Evolutionary conservation across 2,797 vertebrate genomes (phyloP).

Genomic region (Arnoldichthys spilopterus): DNA sequence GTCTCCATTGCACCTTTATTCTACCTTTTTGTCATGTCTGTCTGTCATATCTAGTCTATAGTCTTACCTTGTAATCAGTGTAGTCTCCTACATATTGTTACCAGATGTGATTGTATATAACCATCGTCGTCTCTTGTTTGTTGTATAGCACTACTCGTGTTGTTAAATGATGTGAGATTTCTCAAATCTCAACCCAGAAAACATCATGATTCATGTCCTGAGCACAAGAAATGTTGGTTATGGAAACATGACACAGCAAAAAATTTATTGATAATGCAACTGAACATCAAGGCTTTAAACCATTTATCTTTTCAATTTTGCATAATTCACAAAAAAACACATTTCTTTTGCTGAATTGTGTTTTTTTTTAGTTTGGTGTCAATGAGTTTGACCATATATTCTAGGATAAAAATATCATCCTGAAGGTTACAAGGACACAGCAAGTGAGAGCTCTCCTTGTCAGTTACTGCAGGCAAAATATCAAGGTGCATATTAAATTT

Average conservation of each 20-base stretch:
- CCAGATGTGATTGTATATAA: too few relatives aligned
- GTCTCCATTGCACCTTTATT: too few relatives aligned
- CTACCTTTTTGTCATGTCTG: too few relatives aligned
- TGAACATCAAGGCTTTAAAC: too few relatives aligned
- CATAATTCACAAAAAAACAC: background rate
- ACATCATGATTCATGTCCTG: background rate
- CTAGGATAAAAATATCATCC: constrained; percentile 17
- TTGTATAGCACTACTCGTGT: too few relatives aligned
- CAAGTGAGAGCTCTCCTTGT: constrained; percentile 43
- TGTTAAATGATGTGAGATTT: too few relatives aligned
- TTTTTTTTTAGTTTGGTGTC: background rate
- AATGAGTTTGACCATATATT: background rate
- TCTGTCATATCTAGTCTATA: too few relatives aligned
- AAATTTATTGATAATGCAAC: background rate
- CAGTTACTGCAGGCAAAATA: constrained; percentile 39
- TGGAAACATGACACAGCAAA: background rate
- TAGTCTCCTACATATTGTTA: too few relatives aligned
- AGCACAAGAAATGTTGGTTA: background rate
- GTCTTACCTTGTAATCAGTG: too few relatives aligned
- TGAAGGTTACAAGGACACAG: constrained; percentile 11
- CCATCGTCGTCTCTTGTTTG: too few relatives aligned
- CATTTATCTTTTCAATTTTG: too few relatives aligned
- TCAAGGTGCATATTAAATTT: constrained; percentile 44
- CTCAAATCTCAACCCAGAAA: background rate
- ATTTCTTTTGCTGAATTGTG: background rate